Conservation (phyloP, 92 coral and sea anemone genomes). For the Epizoanthus illoricatus region DNA sequence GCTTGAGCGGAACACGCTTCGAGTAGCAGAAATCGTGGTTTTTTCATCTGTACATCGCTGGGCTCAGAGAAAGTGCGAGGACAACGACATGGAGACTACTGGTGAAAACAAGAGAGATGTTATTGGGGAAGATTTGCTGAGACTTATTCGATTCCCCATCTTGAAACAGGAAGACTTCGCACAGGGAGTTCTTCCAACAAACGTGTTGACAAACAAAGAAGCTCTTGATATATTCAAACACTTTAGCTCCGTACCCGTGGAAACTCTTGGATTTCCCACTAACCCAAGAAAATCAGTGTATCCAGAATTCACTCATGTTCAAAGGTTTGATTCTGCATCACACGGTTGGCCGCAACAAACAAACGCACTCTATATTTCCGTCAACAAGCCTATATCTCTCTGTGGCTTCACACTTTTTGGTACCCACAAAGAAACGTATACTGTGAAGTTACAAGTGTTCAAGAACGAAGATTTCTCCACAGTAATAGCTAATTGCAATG, state of each 20-base stretch:
- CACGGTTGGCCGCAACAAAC: background rate
- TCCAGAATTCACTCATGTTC: background rate
- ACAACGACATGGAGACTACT: background rate
- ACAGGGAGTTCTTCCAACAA: background rate
- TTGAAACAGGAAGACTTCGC: background rate
- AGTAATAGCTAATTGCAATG: background rate
- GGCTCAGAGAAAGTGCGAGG: slow-evolving; percentile 4
- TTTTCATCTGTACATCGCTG: background rate
- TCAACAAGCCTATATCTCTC: background rate
- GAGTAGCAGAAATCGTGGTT: slow-evolving; percentile 4
- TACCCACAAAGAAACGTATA: background rate
- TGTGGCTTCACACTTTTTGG: slow-evolving; percentile 18
- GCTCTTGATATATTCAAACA: background rate
- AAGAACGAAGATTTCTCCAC: background rate
- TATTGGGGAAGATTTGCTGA: slow-evolving; percentile 3
- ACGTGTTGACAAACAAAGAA: background rate
- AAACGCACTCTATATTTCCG: background rate
- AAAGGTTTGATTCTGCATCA: background rate
- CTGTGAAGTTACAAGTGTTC: background rate
- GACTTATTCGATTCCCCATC: slow-evolving; percentile 1
- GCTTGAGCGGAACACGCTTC: background rate
- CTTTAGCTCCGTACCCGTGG: background rate
- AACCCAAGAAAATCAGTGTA: background rate
- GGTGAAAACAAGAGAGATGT: slow-evolving; percentile 15
- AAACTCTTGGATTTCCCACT: background rate